Evolutionary conservation across 2,797 vertebrate genomes (phyloP).

Genomic region (Ptychobarbus kaznakovi): DNA sequence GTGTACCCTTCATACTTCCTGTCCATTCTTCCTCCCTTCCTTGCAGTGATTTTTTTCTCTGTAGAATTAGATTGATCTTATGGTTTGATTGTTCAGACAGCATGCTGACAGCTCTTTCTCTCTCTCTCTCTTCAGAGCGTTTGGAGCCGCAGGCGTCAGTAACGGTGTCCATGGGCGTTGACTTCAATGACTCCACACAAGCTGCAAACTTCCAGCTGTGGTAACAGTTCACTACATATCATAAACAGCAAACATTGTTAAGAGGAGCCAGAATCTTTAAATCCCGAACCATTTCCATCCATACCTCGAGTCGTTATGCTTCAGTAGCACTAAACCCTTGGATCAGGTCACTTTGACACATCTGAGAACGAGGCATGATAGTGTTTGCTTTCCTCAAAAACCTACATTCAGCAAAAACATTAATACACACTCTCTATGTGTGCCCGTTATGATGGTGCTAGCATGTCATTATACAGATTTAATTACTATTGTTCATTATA

Average conservation of each 20-base stretch:
- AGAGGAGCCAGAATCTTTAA: constrained; percentile 11
- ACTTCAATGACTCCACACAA: constrained; percentile 98
- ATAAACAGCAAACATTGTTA: not conserved
- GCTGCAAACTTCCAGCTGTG: constrained; percentile 94
- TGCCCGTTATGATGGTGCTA: constrained; percentile 32
- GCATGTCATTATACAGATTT: constrained; percentile 53
- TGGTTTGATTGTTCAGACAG: not conserved
- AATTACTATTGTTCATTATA: constrained; percentile 50
- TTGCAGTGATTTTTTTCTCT: constrained; percentile 40
- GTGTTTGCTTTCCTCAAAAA: not conserved
- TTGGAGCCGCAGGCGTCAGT: constrained; percentile 88
- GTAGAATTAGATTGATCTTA: not conserved
- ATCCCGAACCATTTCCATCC: not conserved
- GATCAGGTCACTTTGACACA: not conserved
- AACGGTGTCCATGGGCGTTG: constrained; percentile 90
- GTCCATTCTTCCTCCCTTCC: not conserved
- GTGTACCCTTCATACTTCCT: not conserved
- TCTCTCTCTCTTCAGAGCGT: constrained; percentile 76
- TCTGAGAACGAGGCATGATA: not conserved
- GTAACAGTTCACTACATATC: constrained; percentile 75
- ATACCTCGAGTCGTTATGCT: not conserved
- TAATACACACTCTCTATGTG: not conserved
- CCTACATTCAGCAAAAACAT: not conserved
- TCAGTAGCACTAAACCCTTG: not conserved
- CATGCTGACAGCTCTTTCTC: not conserved